Evolutionary conservation across 2,888 invertebrate genomes (phyloP), one percentile per base, ranked within the genome.

Genomic region (Aleiodes alternator): DNA sequence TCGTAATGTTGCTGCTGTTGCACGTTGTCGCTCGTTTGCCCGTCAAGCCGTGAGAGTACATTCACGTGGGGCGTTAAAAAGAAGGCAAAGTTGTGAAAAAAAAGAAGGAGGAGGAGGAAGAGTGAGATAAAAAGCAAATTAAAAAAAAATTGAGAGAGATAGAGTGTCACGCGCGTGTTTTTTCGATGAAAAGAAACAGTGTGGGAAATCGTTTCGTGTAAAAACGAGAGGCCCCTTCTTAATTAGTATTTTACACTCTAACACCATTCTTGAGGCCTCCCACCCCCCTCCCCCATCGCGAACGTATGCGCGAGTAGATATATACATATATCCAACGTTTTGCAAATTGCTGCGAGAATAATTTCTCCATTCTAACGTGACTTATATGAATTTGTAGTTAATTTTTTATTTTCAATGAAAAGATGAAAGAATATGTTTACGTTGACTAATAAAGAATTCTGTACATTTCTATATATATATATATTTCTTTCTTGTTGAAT

Each of bases 161-260:
- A 16, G 55, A 9, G 86, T 86, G 85, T 85, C 85, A 84, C 84
- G 16, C 43, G 51, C 31, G 73, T 69, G 51, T 69, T 50, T 55
- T 34, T 11, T 8, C 7, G 55, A 51, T 43, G 69, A 38, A 43
- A 56, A n/a, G 72, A 73, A 76, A 69, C 71, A 23, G 23, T 69
- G 69, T 66, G 64, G 23, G 53, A 76, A 51, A n/a, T 61, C 34
- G 34, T 31, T 31, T 14, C 61, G 61, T 16, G 61, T 23, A 29
- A 23, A 23, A 7, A 64, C 64, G 16, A 76, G 61, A 50, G 48
- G 48, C 57, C 85, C 86, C 87, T 89, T 84, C 88, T 88, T 88
- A 89, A 89, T 89, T 89, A 89, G 86, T 88, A 88, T 88, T 89
- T 89, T 88, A 87, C 88, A 86, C 88, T 87, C 87, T 87, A 87